Conservation (phyloP, 2,113 vertebrate species). For the Tetrao urogallus region DNA sequence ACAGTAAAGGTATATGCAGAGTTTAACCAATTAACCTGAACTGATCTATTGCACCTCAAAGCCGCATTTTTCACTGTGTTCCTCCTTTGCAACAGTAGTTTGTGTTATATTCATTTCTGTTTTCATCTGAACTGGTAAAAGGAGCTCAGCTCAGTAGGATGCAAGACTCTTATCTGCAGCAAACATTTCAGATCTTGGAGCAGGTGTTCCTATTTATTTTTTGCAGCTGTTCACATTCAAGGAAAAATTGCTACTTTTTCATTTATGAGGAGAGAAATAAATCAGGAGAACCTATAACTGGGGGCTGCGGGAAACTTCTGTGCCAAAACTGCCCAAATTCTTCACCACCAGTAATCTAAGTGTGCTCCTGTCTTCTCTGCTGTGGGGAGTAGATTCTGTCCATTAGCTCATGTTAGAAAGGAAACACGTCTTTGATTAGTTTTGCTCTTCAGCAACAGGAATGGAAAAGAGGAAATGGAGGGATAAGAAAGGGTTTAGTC, state of each 20-base stretch:
- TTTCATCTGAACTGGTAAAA: not conserved
- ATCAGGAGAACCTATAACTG: not conserved
- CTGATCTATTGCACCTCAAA: not conserved
- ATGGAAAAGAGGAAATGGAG: not conserved
- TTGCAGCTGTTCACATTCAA: not conserved
- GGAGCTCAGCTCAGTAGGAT: not conserved
- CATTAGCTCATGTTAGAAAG: not conserved
- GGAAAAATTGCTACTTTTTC: not conserved
- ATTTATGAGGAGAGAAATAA: not conserved
- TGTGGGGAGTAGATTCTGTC: not conserved
- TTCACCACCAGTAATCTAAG: not conserved
- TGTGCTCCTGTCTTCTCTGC: not conserved
- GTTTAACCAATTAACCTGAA: not conserved
- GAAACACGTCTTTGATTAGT: not conserved
- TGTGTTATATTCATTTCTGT: not conserved
- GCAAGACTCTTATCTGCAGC: not conserved
- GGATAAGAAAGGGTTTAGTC: not conserved
- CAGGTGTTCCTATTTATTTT: not conserved
- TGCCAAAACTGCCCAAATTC: not conserved
- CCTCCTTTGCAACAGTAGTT: not conserved
- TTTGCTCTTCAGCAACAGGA: slow-evolving; percentile 2
- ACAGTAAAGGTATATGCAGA: not conserved
- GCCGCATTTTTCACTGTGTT: not conserved
- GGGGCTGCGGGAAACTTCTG: not conserved
- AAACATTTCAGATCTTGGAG: not conserved